A percentile compares a stretch with the other conserved stretches of the same genome.
Evolutionary conservation across 2,888 invertebrate species (phyloP).

Genomic region (Mongoloraphidia duomilia): DNA sequence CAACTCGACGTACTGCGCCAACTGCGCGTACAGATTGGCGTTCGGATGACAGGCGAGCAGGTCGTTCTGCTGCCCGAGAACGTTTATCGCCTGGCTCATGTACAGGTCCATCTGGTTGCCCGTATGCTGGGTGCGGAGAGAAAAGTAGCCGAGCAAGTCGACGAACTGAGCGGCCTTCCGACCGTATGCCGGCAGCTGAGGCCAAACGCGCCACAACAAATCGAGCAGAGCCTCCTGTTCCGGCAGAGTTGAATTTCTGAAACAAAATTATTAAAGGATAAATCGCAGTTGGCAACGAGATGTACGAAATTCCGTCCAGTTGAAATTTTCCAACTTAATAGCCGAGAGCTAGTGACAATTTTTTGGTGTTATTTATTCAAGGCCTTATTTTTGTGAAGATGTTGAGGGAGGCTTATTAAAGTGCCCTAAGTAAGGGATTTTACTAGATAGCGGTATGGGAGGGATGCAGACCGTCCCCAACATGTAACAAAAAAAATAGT

Average conservation of each 20-base stretch:
- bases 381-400: too few species aligned
- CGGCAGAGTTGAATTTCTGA: slow-evolving; percentile 55
- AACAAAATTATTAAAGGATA: too few species aligned
- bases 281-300: too few species aligned
- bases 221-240: slow-evolving; percentile 72
- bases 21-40: slow-evolving; percentile 79
- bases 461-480: too few species aligned
- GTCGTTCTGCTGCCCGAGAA: slow-evolving; percentile 79
- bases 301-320: neutral
- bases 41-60: slow-evolving; percentile 84
- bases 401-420: too few species aligned
- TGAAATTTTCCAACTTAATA: neutral
- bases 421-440: too few species aligned
- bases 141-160: slow-evolving; percentile 88
- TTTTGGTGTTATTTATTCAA: too few species aligned
- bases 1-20: slow-evolving; percentile 87
- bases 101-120: slow-evolving; percentile 57
- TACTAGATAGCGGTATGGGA: too few species aligned
- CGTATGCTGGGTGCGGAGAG: slow-evolving; percentile 65
- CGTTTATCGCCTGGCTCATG: slow-evolving; percentile 72
- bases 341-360: neutral
- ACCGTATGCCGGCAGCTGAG: slow-evolving; percentile 76
- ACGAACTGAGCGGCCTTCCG: slow-evolving; percentile 93
- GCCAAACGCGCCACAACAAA: slow-evolving; percentile 85
- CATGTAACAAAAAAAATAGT: too few species aligned